These are phyloP conservation scores for Acronicta leporina DNA, from an alignment of 2,888 invertebrate species.

Conservation along the genomic window DNA sequence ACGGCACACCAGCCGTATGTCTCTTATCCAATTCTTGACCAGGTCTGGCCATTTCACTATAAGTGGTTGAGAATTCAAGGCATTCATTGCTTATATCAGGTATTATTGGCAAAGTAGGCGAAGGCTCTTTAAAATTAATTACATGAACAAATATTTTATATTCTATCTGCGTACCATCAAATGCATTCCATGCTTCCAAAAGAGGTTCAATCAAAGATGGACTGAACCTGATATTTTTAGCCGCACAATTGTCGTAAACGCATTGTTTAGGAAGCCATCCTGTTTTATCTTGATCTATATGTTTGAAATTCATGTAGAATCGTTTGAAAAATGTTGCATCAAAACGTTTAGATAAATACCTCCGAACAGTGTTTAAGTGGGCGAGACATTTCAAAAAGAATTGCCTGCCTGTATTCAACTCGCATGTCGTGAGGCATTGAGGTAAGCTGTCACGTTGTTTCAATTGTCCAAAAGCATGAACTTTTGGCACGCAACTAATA, in stretches of 20 bases:
- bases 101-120: constrained; percentile 69
- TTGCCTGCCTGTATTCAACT: constrained; percentile 63
- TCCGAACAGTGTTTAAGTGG: constrained; percentile 71
- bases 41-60: constrained; percentile 65
- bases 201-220: constrained; percentile 74
- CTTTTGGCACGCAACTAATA: constrained; percentile 73
- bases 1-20: constrained; percentile 63
- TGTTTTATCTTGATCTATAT: constrained; percentile 64
- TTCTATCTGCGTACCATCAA: constrained; percentile 71
- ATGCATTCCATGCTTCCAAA: constrained; percentile 69
- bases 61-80: constrained; percentile 65
- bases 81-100: constrained; percentile 58
- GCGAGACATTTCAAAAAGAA: constrained; percentile 73
- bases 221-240: constrained; percentile 69
- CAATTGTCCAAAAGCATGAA: constrained; percentile 76
- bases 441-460: constrained; percentile 67
- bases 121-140: constrained; percentile 69
- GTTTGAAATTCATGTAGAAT: constrained; percentile 60
- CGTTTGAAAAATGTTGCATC: constrained; percentile 52
- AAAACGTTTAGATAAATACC: constrained; percentile 56
- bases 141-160: constrained; percentile 76
- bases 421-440: constrained; percentile 66
- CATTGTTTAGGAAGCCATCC: constrained; percentile 75
- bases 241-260: constrained; percentile 74
- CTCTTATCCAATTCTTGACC: constrained; percentile 45